phyloP scores from a whole-genome alignment of 1,140 invertebrate genomes.

The Probaryconus sp. region DNA sequence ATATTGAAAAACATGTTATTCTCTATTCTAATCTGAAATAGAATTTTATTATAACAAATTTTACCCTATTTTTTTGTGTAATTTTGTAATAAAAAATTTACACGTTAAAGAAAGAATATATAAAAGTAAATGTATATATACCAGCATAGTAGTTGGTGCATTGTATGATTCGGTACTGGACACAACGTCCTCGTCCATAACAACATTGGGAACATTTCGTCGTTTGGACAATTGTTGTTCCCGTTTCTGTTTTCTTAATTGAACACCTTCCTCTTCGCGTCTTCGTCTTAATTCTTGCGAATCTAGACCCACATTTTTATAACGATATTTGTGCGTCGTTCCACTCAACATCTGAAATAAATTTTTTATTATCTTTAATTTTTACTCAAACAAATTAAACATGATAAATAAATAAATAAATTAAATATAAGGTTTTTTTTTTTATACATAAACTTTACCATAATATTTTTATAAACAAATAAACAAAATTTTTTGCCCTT shows the following conservation, averaged over 20 bases:
- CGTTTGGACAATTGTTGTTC: conserved; percentile 95
- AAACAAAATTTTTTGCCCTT: no score
- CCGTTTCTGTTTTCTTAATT: conserved; percentile 95
- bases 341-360: conserved; percentile 84
- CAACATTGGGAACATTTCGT: conserved; percentile 86
- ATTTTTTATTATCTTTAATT: no score
- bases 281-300: conserved; percentile 93
- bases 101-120: no score
- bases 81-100: no score
- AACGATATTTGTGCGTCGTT: conserved; percentile 91
- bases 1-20: no score
- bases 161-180: conserved; percentile 67
- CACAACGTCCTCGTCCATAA: conserved; percentile 79
- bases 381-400: no score
- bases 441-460: no score
- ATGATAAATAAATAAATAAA: conserved; percentile 3
- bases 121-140: no score
- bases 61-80: neutral
- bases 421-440: neutral
- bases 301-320: conserved; percentile 96
- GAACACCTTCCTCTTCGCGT: conserved; percentile 97
- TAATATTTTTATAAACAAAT: no score
- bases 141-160: conserved; percentile 62
- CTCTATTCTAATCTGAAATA: no score
- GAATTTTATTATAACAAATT: no score